phyloP scores from a whole-genome alignment of 2,113 vertebrate genomes.

The human region DNA sequence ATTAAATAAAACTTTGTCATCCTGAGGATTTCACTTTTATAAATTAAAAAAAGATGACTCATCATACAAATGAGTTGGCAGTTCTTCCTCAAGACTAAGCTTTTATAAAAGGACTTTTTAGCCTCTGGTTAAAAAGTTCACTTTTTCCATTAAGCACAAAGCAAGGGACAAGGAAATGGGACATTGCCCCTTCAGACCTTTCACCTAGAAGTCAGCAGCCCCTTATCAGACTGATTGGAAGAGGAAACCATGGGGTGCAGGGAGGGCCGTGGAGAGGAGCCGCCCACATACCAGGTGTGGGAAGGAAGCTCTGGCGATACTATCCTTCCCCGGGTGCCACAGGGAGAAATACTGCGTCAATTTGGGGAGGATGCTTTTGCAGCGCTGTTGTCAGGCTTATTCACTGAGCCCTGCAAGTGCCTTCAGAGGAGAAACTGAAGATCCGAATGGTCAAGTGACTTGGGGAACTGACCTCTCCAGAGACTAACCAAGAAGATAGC shows the following conservation, averaged over 20 bases:
- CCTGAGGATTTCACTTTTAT: conserved; percentile 47
- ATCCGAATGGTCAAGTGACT: neutral
- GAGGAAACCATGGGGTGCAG: fast-evolving
- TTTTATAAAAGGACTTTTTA: conserved; percentile 50
- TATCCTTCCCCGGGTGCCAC: neutral
- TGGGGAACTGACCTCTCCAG: neutral
- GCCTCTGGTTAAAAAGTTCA: conserved; percentile 61
- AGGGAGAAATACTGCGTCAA: neutral
- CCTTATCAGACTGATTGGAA: conserved; percentile 27
- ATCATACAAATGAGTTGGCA: conserved; percentile 50
- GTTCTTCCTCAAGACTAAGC: conserved; percentile 37
- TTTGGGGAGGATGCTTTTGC: neutral
- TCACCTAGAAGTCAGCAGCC: conserved; percentile 50
- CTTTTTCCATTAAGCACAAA: conserved; percentile 70
- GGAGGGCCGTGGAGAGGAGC: too few relatives aligned
- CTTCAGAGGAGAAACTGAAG: neutral
- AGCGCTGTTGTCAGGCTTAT: neutral
- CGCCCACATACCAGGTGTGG: fast-evolving
- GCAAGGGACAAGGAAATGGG: conserved; percentile 50
- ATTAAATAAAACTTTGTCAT: conserved; percentile 49
- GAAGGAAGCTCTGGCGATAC: neutral
- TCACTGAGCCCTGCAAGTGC: neutral
- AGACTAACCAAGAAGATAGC: neutral
- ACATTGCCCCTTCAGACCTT: conserved; percentile 35
- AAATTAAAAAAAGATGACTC: conserved; percentile 58